phyloP scores from a whole-genome alignment of 2,888 invertebrate species.

The Herminia tarsipennalis region DNA sequence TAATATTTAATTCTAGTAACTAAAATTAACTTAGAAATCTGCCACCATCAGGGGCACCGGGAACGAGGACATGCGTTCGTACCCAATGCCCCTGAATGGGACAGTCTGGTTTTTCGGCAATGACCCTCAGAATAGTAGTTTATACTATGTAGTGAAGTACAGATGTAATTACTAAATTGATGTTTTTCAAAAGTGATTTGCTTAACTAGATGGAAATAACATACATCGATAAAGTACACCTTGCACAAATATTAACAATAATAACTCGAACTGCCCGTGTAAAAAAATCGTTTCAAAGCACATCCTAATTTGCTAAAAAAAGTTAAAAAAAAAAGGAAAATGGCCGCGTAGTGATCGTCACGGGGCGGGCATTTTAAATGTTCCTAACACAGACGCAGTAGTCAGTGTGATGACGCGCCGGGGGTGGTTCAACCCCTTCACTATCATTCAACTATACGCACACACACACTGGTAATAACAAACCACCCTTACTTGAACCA shows the following conservation, averaged over 20 bases:
- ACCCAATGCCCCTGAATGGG: too few relatives aligned
- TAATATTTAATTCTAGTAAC: too few relatives aligned
- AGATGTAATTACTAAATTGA: too few relatives aligned
- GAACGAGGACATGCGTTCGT: too few relatives aligned
- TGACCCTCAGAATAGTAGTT: too few relatives aligned
- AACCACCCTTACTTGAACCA: constrained; percentile 50
- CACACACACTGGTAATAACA: constrained; percentile 62
- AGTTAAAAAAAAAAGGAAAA: constrained; percentile 62
- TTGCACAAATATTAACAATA: neutral
- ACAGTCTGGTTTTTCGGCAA: too few relatives aligned
- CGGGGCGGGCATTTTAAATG: constrained; percentile 83
- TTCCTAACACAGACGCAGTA: constrained; percentile 82
- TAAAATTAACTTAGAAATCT: too few relatives aligned
- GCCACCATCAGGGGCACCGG: too few relatives aligned
- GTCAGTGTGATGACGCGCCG: constrained; percentile 79
- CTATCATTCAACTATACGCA: constrained; percentile 76
- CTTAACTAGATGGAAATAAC: too few relatives aligned
- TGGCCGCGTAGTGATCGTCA: constrained; percentile 79
- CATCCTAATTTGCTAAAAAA: constrained; percentile 45
- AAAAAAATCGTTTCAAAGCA: constrained; percentile 12
- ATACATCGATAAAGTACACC: neutral
- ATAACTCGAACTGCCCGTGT: constrained; percentile 4
- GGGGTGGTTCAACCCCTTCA: constrained; percentile 70
- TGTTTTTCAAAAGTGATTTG: too few relatives aligned
- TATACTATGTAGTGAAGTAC: too few relatives aligned